A percentile compares a stretch with the other conserved stretches of the same genome.
Evolutionary conservation across 1,140 invertebrate genomes (phyloP).

Genomic region (Artemia franciscana): DNA sequence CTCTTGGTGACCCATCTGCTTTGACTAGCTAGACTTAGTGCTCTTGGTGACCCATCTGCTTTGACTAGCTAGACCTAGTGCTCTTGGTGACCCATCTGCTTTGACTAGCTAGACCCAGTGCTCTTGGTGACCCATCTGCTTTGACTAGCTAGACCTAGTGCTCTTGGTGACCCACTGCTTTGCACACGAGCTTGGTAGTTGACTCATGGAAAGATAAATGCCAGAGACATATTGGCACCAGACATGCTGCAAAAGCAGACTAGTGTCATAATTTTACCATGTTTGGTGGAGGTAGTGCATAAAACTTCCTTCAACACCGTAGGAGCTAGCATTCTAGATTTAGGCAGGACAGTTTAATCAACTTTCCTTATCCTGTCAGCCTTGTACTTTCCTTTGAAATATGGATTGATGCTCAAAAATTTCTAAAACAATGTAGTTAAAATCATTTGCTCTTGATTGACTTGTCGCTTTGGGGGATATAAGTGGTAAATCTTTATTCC

Average conservation of each 20-base stretch:
- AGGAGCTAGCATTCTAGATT: too few species aligned
- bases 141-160: too few species aligned
- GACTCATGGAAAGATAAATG: conserved; percentile 22
- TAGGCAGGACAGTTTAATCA: conserved; percentile 21
- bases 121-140: too few species aligned
- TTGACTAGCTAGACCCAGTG: too few species aligned
- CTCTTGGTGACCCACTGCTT: conserved; percentile 20
- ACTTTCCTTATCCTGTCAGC: conserved; percentile 17
- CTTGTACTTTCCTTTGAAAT: conserved; percentile 11
- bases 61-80: too few species aligned
- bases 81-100: too few species aligned
- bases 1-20: too few species aligned
- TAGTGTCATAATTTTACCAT: conserved; percentile 20
- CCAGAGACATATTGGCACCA: conserved; percentile 19
- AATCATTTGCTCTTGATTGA: neutral
- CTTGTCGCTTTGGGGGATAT: neutral
- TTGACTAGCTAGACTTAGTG: too few species aligned
- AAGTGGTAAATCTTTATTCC: neutral
- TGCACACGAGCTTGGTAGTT: conserved; percentile 22
- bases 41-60: too few species aligned
- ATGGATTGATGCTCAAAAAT: conserved; percentile 11
- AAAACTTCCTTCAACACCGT: conserved; percentile 19
- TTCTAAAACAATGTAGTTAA: conserved; percentile 7
- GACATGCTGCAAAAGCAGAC: conserved; percentile 17
- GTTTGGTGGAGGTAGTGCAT: conserved; percentile 19